Base-by-base conservation (phyloP, 1,140 invertebrate genomes). In the Caenorhabditis brenneri region DNA sequence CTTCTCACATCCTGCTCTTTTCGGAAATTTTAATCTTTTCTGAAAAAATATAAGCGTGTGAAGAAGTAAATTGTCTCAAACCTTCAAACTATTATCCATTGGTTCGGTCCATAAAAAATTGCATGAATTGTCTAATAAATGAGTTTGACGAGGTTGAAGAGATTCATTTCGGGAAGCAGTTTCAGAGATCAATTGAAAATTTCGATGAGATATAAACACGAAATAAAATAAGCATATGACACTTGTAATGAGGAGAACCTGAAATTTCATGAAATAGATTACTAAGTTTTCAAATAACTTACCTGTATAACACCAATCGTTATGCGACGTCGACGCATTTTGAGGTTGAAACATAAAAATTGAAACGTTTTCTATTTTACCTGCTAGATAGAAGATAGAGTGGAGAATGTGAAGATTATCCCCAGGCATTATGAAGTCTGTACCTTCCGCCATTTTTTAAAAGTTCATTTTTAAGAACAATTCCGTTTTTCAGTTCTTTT, bases 91-190 rank as follows among this genome's bases (percentile, higher is more conserved):
- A 0, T 48, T 29, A 36, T 81, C 80, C 33, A 58, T 39, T 46
- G 49, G 48, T 16, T 81, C 80, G 7, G 80, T 55, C 39, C 39
- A 60, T 27, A 33, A 51, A 60, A 81, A 60, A 19, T 42, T 81
- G 39, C 80, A 81, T 2, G 19, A 33, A 22, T 81, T 81, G 9
- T 81, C 80, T 16, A 81, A 24, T 29, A 81, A 60, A 46, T 81
- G 80, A 0, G 80, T 24, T 29, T 81, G 65, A 7, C 65, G 16
- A 2, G 12, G 36, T 5, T 1, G 10, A 31, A 10, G 2, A 1
- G 65, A 74, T 10, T 3, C 27, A 31, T 74, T 74, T 12, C 22
- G 65, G 42, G 42, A 6, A 6, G 42, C 36, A 9, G 12, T 22
- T n/a, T 46, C 1, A 2, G 3, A 74, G 2, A 42, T 46, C 16